Percentiles rank a stretch among this genome's conserved stretches.
Evolutionary conservation across 37 sponge, comb jelly and placozoan genomes (phyloP).

Genomic region (Crambe crambe): DNA sequence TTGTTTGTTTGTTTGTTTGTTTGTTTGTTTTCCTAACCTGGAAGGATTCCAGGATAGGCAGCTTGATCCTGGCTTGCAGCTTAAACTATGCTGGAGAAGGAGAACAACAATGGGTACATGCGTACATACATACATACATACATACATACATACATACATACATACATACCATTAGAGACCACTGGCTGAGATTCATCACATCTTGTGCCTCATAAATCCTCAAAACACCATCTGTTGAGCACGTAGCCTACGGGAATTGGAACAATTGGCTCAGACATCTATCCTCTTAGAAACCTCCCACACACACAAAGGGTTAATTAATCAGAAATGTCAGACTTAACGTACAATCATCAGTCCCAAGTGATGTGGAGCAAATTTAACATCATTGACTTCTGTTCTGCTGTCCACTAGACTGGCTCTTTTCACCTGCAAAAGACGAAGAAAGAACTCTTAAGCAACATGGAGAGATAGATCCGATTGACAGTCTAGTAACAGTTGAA

Average conservation of each 20-base stretch:
- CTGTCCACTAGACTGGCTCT: constrained; percentile 87
- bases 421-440: constrained; percentile 66
- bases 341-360: constrained; percentile 62
- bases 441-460: no score
- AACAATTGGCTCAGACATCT: no score
- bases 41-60: constrained; percentile 95
- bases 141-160: neutral
- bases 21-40: constrained; percentile 31
- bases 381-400: constrained; percentile 87
- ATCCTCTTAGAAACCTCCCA: no score
- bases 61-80: constrained; percentile 81
- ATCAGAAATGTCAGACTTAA: neutral
- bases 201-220: constrained; percentile 93
- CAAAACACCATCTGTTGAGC: constrained; percentile 85
- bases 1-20: no score
- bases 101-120: neutral
- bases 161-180: constrained; percentile 72
- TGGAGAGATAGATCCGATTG: no score
- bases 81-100: constrained; percentile 59
- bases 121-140: neutral
- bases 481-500: no score
- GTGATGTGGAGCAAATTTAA: constrained; percentile 88
- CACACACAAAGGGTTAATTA: neutral
- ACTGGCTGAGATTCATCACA: constrained; percentile 93
- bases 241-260: constrained; percentile 67